Conservation (phyloP, 2,888 invertebrate species). For the Papilio protenor region DNA sequence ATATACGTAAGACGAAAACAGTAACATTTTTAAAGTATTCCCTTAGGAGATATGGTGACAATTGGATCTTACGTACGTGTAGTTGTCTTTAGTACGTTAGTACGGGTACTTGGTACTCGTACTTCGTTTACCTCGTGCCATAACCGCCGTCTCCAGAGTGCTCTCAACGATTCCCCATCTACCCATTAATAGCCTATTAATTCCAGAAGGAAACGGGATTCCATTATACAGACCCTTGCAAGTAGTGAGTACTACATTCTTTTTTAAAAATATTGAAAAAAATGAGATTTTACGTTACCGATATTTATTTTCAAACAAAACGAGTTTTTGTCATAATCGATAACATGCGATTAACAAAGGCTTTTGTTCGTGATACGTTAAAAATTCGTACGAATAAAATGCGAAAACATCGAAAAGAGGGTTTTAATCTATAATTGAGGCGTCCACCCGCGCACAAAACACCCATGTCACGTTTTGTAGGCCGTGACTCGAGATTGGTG, state of each 20-base stretch:
- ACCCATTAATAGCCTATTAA: conserved; percentile 38
- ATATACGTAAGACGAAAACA: too few species aligned
- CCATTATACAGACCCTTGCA: conserved; percentile 18
- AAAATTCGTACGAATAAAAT: background rate
- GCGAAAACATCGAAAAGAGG: background rate
- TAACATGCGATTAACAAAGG: background rate
- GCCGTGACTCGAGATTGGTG: conserved; percentile 23
- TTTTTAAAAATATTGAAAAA: background rate
- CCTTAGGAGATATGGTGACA: too few species aligned
- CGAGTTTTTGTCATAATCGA: background rate
- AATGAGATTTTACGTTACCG: background rate
- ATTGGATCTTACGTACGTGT: too few species aligned
- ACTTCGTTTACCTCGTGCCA: conserved; percentile 25
- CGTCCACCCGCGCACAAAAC: conserved; percentile 19
- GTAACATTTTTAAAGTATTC: too few species aligned
- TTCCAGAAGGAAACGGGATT: conserved; percentile 28
- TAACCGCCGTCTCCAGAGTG: conserved; percentile 37
- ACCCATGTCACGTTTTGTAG: conserved; percentile 33
- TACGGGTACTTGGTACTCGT: background rate
- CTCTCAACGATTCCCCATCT: conserved; percentile 33
- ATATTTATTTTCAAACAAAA: background rate
- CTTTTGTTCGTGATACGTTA: conserved; percentile 9
- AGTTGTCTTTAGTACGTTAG: conserved; percentile 6
- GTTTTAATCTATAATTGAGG: conserved; percentile 22
- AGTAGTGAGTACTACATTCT: background rate